A percentile compares a stretch with the other conserved stretches of the same genome.
Evolutionary conservation across 1,140 invertebrate species (phyloP).

Genomic region (Himalopsyche phryganea): DNA sequence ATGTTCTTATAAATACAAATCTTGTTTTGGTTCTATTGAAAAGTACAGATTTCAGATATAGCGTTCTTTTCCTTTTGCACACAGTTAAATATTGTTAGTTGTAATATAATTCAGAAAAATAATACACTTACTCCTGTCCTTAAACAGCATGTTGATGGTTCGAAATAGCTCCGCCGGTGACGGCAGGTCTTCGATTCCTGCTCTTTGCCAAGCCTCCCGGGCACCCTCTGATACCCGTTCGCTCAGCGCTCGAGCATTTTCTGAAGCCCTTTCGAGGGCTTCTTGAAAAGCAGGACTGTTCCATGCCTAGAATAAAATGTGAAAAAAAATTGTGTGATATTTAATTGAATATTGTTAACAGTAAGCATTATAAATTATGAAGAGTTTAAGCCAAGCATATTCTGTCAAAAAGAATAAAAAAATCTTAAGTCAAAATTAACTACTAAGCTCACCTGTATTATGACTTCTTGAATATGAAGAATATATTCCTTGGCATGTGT

Average conservation of each 20-base stretch:
- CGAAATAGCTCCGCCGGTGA: conserved; percentile 44
- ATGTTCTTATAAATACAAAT: too few relatives aligned
- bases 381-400: too few relatives aligned
- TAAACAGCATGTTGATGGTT: conserved; percentile 42
- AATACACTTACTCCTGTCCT: conserved; percentile 45
- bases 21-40: too few relatives aligned
- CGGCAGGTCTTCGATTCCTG: conserved; percentile 34
- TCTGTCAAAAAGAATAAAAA: too few relatives aligned
- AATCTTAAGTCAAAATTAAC: not conserved
- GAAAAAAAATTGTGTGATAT: not conserved
- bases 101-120: too few relatives aligned
- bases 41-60: too few relatives aligned
- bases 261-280: conserved; percentile 8
- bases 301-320: conserved; percentile 18
- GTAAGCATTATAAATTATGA: too few relatives aligned
- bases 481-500: conserved; percentile 18
- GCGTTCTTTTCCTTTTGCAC: too few relatives aligned
- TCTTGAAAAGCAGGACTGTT: conserved; percentile 27
- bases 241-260: conserved; percentile 6
- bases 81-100: too few relatives aligned
- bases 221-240: conserved; percentile 7
- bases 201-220: conserved; percentile 16
- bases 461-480: conserved; percentile 15
- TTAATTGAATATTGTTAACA: too few relatives aligned
- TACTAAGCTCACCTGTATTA: conserved; percentile 22